These are phyloP conservation scores for Yponomeuta plumbellus DNA, from an alignment of 2,888 invertebrate species.

Conservation along the genomic window DNA sequence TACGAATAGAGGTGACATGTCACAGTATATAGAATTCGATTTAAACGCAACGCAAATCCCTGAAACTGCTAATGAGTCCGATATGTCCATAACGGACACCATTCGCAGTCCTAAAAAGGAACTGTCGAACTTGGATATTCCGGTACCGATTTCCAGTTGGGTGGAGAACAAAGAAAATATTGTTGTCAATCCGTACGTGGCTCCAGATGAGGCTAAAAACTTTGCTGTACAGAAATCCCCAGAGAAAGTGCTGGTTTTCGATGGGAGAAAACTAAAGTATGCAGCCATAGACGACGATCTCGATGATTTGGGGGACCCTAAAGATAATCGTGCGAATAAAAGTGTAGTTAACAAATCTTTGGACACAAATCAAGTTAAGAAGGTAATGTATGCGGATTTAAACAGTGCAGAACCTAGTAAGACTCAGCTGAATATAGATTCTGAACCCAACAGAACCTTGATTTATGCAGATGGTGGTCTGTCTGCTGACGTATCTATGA, in stretches of 20 bases:
- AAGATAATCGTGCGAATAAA: neutral
- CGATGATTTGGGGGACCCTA: slow-evolving; percentile 28
- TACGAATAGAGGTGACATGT: slow-evolving; percentile 33
- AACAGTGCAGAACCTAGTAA: neutral
- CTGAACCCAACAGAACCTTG: neutral
- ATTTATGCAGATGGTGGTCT: neutral
- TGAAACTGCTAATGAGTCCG: slow-evolving; percentile 39
- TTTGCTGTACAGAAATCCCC: slow-evolving; percentile 48
- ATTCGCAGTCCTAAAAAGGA: slow-evolving; percentile 49
- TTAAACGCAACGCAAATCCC: slow-evolving; percentile 47
- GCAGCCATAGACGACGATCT: slow-evolving; percentile 33
- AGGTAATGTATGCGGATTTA: neutral
- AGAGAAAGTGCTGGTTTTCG: slow-evolving; percentile 56
- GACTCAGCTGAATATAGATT: neutral
- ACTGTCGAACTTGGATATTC: slow-evolving; percentile 34
- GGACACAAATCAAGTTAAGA: neutral
- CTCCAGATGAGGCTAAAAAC: slow-evolving; percentile 43
- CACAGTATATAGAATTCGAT: slow-evolving; percentile 60
- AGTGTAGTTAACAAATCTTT: neutral
- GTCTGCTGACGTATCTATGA: slow-evolving; percentile 2
- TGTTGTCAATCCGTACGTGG: slow-evolving; percentile 49
- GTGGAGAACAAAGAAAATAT: slow-evolving; percentile 62
- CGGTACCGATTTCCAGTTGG: slow-evolving; percentile 39
- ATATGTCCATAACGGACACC: slow-evolving; percentile 65
- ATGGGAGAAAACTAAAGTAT: slow-evolving; percentile 44